These are phyloP conservation scores for Acromyrmex echinatior DNA, from an alignment of 1,140 invertebrate species.

Conservation along the genomic window DNA sequence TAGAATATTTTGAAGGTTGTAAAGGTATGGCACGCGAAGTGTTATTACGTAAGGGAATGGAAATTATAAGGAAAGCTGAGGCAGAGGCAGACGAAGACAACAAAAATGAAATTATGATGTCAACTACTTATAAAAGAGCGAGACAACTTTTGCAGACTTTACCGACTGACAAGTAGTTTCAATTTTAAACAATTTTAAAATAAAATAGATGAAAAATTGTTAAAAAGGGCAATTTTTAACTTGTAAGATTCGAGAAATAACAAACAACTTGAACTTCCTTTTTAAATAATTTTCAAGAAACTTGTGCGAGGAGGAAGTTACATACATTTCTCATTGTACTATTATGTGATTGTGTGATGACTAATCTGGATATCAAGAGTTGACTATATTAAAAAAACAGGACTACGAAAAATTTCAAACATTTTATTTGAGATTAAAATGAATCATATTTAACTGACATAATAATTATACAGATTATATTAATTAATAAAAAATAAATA, in stretches of 20 bases:
- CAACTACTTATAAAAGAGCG: conserved; percentile 86
- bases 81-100: conserved; percentile 84
- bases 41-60: conserved; percentile 89
- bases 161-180: conserved; percentile 76
- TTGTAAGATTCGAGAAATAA: neutral
- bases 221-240: conserved; percentile 4
- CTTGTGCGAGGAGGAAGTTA: neutral
- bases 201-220: conserved; percentile 37
- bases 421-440: neutral
- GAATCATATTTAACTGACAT: neutral
- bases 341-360: neutral
- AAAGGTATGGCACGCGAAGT: conserved; percentile 89
- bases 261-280: neutral
- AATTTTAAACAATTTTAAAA: conserved; percentile 32
- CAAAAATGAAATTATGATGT: conserved; percentile 81
- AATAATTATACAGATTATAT: neutral
- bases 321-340: neutral
- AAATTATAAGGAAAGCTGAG: conserved; percentile 89
- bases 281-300: too few relatives aligned
- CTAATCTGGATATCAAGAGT: neutral
- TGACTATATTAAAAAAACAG: neutral
- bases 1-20: conserved; percentile 91
- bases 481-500: too few relatives aligned
- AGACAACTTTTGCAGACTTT: conserved; percentile 87
- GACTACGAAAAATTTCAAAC: neutral